Base-by-base conservation (phyloP, 1,140 invertebrate genomes). In the Chironomus tepperi region DNA sequence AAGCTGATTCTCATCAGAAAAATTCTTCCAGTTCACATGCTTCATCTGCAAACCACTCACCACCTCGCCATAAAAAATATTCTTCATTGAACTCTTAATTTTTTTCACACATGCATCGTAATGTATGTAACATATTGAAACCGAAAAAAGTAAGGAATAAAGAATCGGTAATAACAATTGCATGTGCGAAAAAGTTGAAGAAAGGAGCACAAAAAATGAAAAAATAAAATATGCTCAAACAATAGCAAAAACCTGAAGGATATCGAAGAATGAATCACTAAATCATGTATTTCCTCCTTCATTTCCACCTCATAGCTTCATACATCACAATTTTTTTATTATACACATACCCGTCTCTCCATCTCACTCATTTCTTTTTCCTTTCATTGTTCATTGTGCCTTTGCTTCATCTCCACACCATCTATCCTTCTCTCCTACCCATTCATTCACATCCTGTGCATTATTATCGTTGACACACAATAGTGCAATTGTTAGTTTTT, bases 281-380 rank as follows among this genome's bases (percentile, higher is more conserved):
- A 70, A 70, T 70, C 65, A 70, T 70, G 65, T 70, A 70, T 70
- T 70, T 70, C 65, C 65, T 70, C 65, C 65, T 70, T 70, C 65
- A 19, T 70, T 70, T 70, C 65, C 65, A 70, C 65, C 65, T 70
- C 65, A 21, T 18, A 19, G 16, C 16, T 10, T 70, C 65, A 19
- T 67, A 18, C 64, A 67, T 67, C 65, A 70, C 7, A 70, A 7
- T 18, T 70, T 70, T 21, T 70, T 70, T 34, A 34, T 34, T 34
- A 34, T 34, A 2, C 24, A 34, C 24, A 34, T 34, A 34, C n/a
- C n/a, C 24, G 24, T 34, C 24, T 34, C 5, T 34, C 5, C 24
- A n/a, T 34, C 24, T 34, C 24, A 2, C 5, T 34, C 24, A n/a
- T n/a, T n/a, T 9, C n/a, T 18, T 67, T 67, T n/a, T 67, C 64